Conservation (phyloP, 2,113 vertebrate genomes). For the Parus major region DNA sequence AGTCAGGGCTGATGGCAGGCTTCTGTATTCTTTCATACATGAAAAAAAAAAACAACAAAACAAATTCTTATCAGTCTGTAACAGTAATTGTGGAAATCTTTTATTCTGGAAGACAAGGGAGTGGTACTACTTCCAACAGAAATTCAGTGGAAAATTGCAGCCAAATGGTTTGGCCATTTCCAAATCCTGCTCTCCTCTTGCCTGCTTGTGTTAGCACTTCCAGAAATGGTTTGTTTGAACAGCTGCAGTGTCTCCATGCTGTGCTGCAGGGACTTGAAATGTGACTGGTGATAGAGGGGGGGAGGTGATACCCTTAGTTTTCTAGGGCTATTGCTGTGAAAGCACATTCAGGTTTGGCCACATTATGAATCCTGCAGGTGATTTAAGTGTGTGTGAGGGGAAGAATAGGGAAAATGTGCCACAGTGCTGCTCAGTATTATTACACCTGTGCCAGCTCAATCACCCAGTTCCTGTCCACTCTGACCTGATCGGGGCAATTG, state of each 20-base stretch:
- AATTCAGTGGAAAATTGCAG: conserved; percentile 2
- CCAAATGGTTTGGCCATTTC: background rate
- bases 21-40: background rate
- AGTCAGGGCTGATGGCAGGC: background rate
- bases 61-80: background rate
- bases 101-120: background rate
- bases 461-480: background rate
- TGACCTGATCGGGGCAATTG: background rate
- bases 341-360: background rate
- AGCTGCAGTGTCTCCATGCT: conserved; percentile 40
- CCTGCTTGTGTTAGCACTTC: conserved; percentile 3
- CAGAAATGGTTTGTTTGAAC: conserved; percentile 47
- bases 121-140: background rate
- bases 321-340: background rate
- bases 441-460: background rate
- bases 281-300: background rate
- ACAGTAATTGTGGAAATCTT: background rate
- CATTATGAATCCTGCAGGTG: background rate
- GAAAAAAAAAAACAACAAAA: background rate
- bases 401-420: background rate
- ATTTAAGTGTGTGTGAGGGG: background rate
- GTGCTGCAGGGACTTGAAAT: background rate
- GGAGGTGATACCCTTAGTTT: background rate
- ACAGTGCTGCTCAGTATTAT: background rate
- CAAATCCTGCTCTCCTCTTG: background rate